phyloP scores from a whole-genome alignment of 2,888 invertebrate genomes.

The Volucella zonaria region DNA sequence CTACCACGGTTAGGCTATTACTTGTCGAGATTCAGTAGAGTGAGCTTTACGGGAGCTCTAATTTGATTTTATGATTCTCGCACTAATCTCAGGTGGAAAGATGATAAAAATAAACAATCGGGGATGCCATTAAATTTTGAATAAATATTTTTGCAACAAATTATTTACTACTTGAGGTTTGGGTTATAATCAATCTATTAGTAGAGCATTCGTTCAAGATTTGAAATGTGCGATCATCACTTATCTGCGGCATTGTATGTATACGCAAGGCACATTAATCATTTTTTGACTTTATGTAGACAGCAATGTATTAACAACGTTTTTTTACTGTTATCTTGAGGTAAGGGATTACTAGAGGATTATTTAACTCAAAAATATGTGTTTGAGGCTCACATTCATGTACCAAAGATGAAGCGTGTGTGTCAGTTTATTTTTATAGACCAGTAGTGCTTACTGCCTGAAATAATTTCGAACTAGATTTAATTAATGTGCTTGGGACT shows the following conservation, averaged over 20 bases:
- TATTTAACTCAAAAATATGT: too few species aligned
- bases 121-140: constrained; percentile 3
- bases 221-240: constrained; percentile 22
- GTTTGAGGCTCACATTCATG: too few species aligned
- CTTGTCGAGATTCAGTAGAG: constrained; percentile 21
- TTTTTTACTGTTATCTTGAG: background rate
- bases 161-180: constrained; percentile 5
- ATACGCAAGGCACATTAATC: constrained; percentile 15
- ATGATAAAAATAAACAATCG: constrained; percentile 10
- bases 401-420: too few species aligned
- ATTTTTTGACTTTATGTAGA: constrained; percentile 33
- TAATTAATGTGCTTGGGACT: too few species aligned
- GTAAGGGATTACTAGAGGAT: background rate
- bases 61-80: background rate
- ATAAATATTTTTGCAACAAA: background rate
- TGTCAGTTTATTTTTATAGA: too few species aligned
- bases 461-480: too few species aligned
- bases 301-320: constrained; percentile 5
- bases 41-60: constrained; percentile 23
- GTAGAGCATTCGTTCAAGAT: background rate
- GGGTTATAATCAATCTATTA: constrained; percentile 8
- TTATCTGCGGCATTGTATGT: constrained; percentile 8
- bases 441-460: too few species aligned
- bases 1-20: constrained; percentile 3
- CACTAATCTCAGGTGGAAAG: background rate